Evolutionary conservation across 1,140 invertebrate genomes (phyloP), one percentile per base, ranked within the genome.

Genomic region (Drosophila sturtevanti): DNA sequence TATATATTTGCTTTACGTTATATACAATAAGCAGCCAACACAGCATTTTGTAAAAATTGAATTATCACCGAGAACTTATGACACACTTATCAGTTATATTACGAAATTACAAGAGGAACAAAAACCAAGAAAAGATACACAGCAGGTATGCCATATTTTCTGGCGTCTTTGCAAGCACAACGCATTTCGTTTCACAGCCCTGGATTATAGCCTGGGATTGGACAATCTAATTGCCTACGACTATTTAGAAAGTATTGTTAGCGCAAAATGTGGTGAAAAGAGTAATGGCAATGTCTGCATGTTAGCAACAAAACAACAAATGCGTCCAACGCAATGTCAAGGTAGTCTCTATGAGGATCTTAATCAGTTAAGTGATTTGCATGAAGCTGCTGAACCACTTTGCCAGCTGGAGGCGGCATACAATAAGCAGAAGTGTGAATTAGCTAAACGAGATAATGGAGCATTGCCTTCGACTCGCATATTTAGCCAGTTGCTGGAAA

Each of bases 11-110:
- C 51, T 91, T 0, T 89, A 91, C 54, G 68, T 68, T 10, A 79
- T 91, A 14, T 91, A 84, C 54, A 77, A 91, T 59, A 90, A 91
- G 55, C 90, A 91, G 52, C 90, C 90, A 1, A 91, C 90, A 5
- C 72, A 79, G 14, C 56, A 70, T 9, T 91, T 76, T 58, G 59
- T 81, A 1, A 91, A 84, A 52, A 87, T 91, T 31, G 72, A 90
- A 6, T 72, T 81, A 0, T 77, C 73, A 1, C 62, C 66, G 1
- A 14, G 64, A 11, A 89, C 86, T 0, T 91, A 84, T 84, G 55
- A 75, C 31, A 60, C 64, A 0, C 55, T 91, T 4, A 71, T 52
- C 9, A 58, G 35, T 10, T 91, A 75, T 51, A 55, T 77, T 0
- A 52, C 65, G 14, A 21, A 68, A 3, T 22, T 77, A 44, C 68